Conservation (phyloP, 2,797 vertebrate species). For the Ambastaia sidthimunki region DNA sequence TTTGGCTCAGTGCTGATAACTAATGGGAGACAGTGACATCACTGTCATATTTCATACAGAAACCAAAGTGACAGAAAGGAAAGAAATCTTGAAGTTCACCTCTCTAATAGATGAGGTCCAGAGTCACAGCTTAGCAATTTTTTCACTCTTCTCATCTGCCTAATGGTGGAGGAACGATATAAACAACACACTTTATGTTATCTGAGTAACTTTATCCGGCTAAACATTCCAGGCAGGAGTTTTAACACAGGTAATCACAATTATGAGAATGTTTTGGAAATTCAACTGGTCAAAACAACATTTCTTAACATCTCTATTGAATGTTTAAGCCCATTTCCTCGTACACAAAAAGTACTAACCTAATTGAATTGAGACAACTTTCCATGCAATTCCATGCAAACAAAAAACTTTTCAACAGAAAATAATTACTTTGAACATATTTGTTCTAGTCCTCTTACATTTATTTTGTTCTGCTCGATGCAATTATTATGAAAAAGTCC, state of each 20-base stretch:
- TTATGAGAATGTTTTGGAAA: background rate
- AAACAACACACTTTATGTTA: background rate
- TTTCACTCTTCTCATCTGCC: background rate
- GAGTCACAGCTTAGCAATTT: constrained; percentile 17
- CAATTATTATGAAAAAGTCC: background rate
- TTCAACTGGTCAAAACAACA: background rate
- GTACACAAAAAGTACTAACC: too few relatives aligned
- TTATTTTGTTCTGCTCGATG: background rate
- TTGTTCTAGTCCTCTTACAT: background rate
- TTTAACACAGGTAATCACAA: constrained; percentile 10
- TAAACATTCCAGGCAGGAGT: constrained; percentile 5
- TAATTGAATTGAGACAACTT: too few relatives aligned
- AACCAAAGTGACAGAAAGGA: constrained; percentile 18
- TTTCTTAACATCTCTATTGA: too few relatives aligned
- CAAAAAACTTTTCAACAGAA: too few relatives aligned
- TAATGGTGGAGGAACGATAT: background rate
- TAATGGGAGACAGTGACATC: constrained; percentile 29
- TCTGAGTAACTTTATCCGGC: background rate
- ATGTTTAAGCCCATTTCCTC: too few relatives aligned
- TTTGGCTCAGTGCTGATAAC: constrained; percentile 35
- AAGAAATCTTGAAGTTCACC: constrained; percentile 13
- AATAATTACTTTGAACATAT: background rate
- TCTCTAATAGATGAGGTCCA: constrained; percentile 4
- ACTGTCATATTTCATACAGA: constrained; percentile 40
- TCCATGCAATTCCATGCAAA: background rate